These are phyloP conservation scores for Vultur gryphus DNA, from an alignment of 2,797 vertebrate genomes.

Conservation along the genomic window DNA sequence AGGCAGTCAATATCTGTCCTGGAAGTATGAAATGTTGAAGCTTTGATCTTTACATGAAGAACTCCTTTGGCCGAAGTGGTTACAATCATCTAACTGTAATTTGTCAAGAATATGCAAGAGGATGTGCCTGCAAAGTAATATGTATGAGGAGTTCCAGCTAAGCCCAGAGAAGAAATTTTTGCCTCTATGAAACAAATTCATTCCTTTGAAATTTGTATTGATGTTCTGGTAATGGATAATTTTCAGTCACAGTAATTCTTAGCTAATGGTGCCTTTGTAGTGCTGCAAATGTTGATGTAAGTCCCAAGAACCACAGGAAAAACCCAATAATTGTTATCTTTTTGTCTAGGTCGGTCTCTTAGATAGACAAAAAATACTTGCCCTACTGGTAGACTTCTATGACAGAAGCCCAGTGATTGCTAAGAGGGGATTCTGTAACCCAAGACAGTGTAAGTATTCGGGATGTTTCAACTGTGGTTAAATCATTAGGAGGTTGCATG, in stretches of 20 bases:
- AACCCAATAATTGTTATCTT: neutral
- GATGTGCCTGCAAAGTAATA: neutral
- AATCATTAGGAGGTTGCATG: neutral
- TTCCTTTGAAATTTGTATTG: neutral
- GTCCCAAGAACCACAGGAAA: neutral
- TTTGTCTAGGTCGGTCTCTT: slow-evolving; percentile 69
- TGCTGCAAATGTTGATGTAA: neutral
- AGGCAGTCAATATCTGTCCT: slow-evolving; percentile 5
- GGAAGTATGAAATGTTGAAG: slow-evolving; percentile 3
- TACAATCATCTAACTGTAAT: neutral
- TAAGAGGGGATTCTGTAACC: slow-evolving; percentile 58
- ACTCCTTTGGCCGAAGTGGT: neutral
- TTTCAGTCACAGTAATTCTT: neutral
- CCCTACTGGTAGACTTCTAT: slow-evolving; percentile 70
- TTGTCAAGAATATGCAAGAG: neutral
- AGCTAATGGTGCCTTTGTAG: neutral
- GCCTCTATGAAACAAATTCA: neutral
- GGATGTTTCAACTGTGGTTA: neutral
- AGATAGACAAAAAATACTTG: slow-evolving; percentile 67
- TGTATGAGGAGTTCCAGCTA: neutral
- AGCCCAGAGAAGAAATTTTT: neutral
- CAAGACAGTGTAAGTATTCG: slow-evolving; percentile 72
- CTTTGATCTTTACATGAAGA: slow-evolving; percentile 37
- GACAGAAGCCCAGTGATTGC: neutral
- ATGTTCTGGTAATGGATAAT: slow-evolving; percentile 9